These are phyloP conservation scores for Crocidura indochinensis DNA, from an alignment of 2,797 vertebrate species.

Conservation along the genomic window DNA sequence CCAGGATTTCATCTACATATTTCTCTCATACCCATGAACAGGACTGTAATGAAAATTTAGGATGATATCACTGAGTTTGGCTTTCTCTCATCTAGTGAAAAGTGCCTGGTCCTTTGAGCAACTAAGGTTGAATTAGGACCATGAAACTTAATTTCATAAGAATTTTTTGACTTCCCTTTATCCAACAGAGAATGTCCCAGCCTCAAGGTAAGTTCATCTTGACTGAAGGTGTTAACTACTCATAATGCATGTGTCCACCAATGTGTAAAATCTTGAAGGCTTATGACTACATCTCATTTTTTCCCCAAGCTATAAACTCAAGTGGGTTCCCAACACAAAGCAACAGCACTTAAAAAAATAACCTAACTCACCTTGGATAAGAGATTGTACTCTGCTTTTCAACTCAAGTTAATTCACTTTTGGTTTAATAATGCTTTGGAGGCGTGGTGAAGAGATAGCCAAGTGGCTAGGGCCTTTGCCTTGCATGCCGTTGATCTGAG, in stretches of 20 bases:
- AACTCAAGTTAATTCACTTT: slow-evolving; percentile 25
- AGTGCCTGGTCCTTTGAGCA: background rate
- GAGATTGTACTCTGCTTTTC: background rate
- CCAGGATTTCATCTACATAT: background rate
- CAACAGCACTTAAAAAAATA: background rate
- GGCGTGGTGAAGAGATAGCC: too few relatives aligned
- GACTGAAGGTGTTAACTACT: background rate
- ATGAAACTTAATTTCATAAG: background rate
- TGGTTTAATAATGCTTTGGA: slow-evolving; percentile 1
- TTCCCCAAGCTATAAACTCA: background rate
- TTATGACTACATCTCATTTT: background rate
- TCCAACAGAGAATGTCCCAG: background rate
- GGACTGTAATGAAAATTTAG: background rate
- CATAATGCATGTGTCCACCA: accelerated
- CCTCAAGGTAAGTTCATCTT: background rate
- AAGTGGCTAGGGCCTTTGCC: too few relatives aligned
- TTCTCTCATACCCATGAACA: background rate
- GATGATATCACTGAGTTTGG: background rate
- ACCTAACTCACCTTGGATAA: background rate
- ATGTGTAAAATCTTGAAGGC: background rate
- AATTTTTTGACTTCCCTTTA: background rate
- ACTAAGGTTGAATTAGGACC: background rate
- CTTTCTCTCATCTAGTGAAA: background rate
- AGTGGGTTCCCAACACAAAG: background rate
- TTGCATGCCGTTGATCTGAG: too few relatives aligned